phyloP scores from a whole-genome alignment of 2,888 invertebrate species.

The Poecilobothrus nobilitatus region DNA sequence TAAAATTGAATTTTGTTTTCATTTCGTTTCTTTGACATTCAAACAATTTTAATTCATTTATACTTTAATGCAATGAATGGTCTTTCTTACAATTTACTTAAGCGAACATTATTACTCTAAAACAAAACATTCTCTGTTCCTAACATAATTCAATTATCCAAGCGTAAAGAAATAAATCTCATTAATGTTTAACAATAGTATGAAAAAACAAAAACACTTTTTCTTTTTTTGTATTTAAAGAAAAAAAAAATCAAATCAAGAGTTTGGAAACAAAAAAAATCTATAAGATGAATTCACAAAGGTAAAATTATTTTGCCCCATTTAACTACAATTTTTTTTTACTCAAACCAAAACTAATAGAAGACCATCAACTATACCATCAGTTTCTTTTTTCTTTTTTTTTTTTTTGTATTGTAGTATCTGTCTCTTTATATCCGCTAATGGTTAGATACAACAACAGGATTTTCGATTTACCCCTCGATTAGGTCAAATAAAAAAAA shows the following conservation, averaged over 20 bases:
- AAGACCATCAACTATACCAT: background rate
- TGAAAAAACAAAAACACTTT: background rate
- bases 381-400: background rate
- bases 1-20: too few relatives aligned
- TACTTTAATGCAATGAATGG: too few relatives aligned
- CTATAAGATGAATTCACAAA: background rate
- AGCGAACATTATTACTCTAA: background rate
- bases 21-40: too few relatives aligned
- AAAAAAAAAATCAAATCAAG: background rate
- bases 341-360: background rate
- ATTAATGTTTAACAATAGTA: slow-evolving; percentile 17
- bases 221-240: background rate
- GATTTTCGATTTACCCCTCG: background rate
- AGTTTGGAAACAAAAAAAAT: background rate
- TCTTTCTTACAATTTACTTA: background rate
- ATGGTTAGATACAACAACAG: background rate
- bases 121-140: slow-evolving; percentile 8
- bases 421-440: background rate
- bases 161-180: slow-evolving; percentile 24
- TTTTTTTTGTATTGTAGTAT: background rate
- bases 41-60: too few relatives aligned
- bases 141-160: slow-evolving; percentile 25
- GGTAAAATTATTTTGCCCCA: background rate
- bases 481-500: background rate
- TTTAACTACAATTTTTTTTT: background rate